A percentile compares a stretch with the other conserved stretches of the same genome.
These are phyloP conservation scores for Oophaga pumilio DNA, from an alignment of 2,113 vertebrate species.

Conservation along the genomic window DNA sequence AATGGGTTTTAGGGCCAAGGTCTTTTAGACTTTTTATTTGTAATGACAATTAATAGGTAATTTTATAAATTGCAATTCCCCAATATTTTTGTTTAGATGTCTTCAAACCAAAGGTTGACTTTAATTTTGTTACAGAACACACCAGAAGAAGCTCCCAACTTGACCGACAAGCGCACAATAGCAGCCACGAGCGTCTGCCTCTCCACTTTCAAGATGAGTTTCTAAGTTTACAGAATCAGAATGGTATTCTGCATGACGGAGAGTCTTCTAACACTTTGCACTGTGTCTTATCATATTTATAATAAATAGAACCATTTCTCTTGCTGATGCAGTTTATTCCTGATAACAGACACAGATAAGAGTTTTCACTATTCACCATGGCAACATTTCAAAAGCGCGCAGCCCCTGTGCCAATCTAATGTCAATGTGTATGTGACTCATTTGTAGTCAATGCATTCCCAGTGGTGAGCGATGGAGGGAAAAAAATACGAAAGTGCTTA, in stretches of 20 bases:
- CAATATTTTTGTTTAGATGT: not conserved
- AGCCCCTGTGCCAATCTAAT: constrained; percentile 25
- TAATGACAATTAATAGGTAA: not conserved
- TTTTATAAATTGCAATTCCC: not conserved
- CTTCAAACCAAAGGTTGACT: not conserved
- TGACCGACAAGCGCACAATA: not conserved
- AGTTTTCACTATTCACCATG: constrained; percentile 43
- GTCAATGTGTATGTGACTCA: constrained; percentile 37
- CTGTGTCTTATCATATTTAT: constrained; percentile 33
- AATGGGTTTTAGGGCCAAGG: no score
- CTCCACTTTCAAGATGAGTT: not conserved
- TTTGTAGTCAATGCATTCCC: constrained; percentile 37
- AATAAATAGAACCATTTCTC: constrained; percentile 23
- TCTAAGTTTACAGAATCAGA: constrained; percentile 13
- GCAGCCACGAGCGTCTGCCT: not conserved
- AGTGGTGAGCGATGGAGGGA: not conserved
- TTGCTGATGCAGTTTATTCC: constrained; percentile 35
- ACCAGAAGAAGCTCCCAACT: not conserved
- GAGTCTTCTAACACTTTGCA: not conserved
- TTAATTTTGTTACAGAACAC: not conserved
- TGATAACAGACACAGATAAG: constrained; percentile 46
- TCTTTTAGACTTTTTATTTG: no score
- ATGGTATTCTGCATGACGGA: not conserved
- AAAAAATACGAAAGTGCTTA: constrained; percentile 27
- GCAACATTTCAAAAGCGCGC: constrained; percentile 45